Evolutionary conservation across 2,113 vertebrate species (phyloP).

Genomic region (Coptodon rendalli): DNA sequence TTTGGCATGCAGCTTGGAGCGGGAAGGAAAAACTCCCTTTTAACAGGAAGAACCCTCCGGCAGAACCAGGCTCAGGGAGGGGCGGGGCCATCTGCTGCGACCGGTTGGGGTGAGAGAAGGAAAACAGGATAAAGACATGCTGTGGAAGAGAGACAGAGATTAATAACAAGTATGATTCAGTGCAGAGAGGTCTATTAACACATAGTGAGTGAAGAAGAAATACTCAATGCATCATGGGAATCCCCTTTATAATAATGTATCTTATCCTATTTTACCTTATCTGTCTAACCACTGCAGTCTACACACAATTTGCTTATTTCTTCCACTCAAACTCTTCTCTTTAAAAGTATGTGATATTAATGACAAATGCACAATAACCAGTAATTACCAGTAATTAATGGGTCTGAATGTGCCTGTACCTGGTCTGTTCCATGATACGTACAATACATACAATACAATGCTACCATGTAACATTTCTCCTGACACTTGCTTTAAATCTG

Average conservation of each 20-base stretch:
- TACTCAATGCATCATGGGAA: background rate
- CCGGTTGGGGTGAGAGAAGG: fast-evolving
- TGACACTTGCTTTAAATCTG: background rate
- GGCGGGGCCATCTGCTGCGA: fast-evolving
- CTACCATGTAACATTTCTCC: background rate
- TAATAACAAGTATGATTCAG: fast-evolving
- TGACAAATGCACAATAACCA: background rate
- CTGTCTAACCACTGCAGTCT: background rate
- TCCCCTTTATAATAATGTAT: background rate
- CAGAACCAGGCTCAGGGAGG: background rate
- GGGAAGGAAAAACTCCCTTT: background rate
- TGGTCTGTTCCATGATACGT: background rate
- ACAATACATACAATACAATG: background rate
- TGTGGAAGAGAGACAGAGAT: fast-evolving
- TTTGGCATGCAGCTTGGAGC: too few species aligned
- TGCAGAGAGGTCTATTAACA: fast-evolving
- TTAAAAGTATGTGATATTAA: background rate
- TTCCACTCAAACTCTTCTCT: background rate
- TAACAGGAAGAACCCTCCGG: fast-evolving
- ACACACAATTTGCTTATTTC: background rate
- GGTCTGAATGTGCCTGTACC: background rate
- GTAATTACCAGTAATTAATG: background rate
- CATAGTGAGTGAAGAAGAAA: background rate
- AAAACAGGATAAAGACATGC: background rate
- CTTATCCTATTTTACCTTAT: background rate